phyloP scores from a whole-genome alignment of 2,797 vertebrate species.

The Arctocebus calabarensis region DNA sequence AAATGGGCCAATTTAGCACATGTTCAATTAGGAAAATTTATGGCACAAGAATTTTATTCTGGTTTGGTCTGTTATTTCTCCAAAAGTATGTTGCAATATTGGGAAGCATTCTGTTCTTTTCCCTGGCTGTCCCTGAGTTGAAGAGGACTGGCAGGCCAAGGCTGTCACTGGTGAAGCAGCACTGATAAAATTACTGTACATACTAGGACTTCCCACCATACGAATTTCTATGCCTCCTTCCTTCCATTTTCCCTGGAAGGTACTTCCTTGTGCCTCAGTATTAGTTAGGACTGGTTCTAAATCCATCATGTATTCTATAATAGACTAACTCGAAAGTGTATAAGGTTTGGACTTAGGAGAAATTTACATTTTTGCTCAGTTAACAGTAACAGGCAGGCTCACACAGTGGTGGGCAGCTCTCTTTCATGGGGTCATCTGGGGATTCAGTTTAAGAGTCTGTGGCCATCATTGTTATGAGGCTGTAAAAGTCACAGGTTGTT shows the following conservation, averaged over 20 bases:
- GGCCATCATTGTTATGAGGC: background rate
- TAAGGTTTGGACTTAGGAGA: background rate
- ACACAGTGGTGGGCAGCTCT: background rate
- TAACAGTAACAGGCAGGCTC: background rate
- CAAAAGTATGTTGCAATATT: conserved; percentile 54
- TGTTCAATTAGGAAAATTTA: conserved; percentile 55
- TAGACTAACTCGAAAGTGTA: background rate
- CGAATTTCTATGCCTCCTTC: background rate
- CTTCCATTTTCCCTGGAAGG: background rate
- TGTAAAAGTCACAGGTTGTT: background rate
- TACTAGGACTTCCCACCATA: too few species aligned
- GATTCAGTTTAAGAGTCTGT: background rate
- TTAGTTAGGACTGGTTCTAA: background rate
- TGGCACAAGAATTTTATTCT: conserved; percentile 34
- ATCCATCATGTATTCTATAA: background rate
- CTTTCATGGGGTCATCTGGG: background rate
- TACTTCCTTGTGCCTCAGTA: background rate
- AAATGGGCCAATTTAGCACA: conserved; percentile 45
- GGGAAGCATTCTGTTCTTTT: background rate
- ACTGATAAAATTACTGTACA: background rate
- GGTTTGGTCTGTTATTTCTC: conserved; percentile 65
- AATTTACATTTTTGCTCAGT: background rate
- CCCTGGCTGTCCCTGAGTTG: background rate
- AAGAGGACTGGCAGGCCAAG: background rate
- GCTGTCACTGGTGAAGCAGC: background rate